Conservation (phyloP, 2,888 invertebrate genomes). For the Lumbricus terrestris region DNA sequence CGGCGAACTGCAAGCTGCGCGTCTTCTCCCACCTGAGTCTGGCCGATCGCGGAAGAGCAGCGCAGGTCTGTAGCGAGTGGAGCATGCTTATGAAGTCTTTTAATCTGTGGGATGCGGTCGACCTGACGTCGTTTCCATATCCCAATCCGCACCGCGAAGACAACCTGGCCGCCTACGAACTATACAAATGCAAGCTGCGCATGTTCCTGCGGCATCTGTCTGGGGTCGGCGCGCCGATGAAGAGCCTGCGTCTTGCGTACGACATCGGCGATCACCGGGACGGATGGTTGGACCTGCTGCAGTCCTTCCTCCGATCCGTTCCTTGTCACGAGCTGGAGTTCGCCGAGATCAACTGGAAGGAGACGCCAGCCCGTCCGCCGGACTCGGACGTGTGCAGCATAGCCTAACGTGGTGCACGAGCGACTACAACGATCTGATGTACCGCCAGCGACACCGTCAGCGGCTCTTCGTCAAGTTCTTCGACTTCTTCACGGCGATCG, state of each 20-base stretch:
- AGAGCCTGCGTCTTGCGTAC: slow-evolving; percentile 53
- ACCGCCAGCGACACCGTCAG: slow-evolving; percentile 47
- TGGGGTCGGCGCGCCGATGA: slow-evolving; percentile 33
- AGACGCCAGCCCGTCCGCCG: slow-evolving; percentile 51
- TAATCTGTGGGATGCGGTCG: slow-evolving; percentile 49
- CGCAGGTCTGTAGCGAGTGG: slow-evolving; percentile 51
- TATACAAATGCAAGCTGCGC: slow-evolving; percentile 18
- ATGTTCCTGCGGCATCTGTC: slow-evolving; percentile 26
- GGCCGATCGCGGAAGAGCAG: slow-evolving; percentile 48
- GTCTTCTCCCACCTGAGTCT: slow-evolving; percentile 50
- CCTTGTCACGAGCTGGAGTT: slow-evolving; percentile 45
- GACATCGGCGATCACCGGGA: slow-evolving; percentile 54
- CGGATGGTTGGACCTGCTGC: slow-evolving; percentile 47
- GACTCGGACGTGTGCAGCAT: slow-evolving; percentile 43
- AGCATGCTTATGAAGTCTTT: slow-evolving; percentile 44
- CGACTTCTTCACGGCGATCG: slow-evolving; percentile 47
- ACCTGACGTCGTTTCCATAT: slow-evolving; percentile 50
- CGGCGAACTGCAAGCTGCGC: slow-evolving; percentile 51
- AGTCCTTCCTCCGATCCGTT: slow-evolving; percentile 43
- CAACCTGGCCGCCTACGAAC: slow-evolving; percentile 18
- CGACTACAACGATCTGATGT: slow-evolving; percentile 41
- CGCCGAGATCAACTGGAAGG: slow-evolving; percentile 55
- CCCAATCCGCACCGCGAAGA: slow-evolving; percentile 22
- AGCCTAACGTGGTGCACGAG: slow-evolving; percentile 39
- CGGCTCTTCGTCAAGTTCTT: slow-evolving; percentile 51